phyloP scores from a whole-genome alignment of 64 coral and sea anemone species.

The Montipora cactus region DNA sequence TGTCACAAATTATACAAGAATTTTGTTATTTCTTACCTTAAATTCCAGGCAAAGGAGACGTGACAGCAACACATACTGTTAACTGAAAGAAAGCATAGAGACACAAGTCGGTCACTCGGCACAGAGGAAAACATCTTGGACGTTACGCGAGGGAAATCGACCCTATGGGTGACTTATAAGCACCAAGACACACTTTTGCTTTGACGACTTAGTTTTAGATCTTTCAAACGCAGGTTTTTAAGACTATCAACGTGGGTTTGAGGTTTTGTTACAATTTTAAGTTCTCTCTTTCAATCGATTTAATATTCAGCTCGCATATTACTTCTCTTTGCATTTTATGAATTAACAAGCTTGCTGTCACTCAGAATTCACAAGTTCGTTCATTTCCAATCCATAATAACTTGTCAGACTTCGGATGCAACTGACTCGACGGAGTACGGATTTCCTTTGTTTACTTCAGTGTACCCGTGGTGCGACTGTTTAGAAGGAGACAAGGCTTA shows the following conservation, averaged over 20 bases:
- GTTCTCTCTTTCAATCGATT: background rate
- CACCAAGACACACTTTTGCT: background rate
- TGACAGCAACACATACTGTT: conserved; percentile 33
- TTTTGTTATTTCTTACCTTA: conserved; percentile 22
- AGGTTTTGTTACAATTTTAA: background rate
- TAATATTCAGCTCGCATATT: background rate
- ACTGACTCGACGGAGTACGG: background rate
- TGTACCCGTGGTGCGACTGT: background rate
- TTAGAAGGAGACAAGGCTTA: background rate
- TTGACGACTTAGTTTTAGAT: background rate
- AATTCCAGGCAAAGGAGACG: background rate
- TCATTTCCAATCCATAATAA: too few species aligned
- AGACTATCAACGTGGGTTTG: background rate
- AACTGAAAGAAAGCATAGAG: background rate
- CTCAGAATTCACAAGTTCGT: background rate
- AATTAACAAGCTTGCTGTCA: background rate
- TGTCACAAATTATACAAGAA: background rate
- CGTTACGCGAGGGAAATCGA: background rate
- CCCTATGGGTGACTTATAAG: too few species aligned
- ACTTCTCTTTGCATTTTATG: background rate
- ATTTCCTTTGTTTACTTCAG: background rate
- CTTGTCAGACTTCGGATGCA: background rate
- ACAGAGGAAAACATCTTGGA: background rate
- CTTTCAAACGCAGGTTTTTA: background rate
- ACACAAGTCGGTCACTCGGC: too few species aligned